Base-by-base conservation (phyloP, 2,797 vertebrate genomes). In the Manis javanica region DNA sequence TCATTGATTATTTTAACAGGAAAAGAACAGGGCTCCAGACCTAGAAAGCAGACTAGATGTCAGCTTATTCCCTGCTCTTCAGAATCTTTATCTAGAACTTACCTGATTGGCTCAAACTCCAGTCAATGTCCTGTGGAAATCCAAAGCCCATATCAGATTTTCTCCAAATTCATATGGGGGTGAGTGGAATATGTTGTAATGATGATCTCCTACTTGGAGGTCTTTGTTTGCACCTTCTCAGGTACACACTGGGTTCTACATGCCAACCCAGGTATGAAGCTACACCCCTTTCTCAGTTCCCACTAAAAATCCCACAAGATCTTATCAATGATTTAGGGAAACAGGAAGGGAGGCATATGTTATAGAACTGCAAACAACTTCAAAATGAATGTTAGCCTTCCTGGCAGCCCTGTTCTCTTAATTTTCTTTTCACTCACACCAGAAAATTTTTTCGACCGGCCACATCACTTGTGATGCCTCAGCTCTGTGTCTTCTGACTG, bases 1-100 rank as follows among this genome's bases (percentile, higher is more conserved):
- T 37, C 23, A 89, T 87, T 91, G 93, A 91, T 78, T 96, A 96
- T 95, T 97, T 94, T 91, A 94, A 51, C 87, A 85, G 63, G 37
- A 83, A 96, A 75, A 92, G 26, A 84, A 46, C 63, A 72, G 46
- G 18, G 57, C 55, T 61, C 24, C 34, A 79, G 63, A 91, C 51
- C 42, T 83, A 64, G 10, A 42, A 82, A 46, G 69, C 12, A 79
- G 55, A 16, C 66, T 89, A n/a, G 37, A 84, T 69, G 59, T 85
- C 57, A 71, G 42, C 42, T 96, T 37, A 39, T 3, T 68, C 51
- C 51, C 69, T 94, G 53, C 9, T 39, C 5, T 29, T 87, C 57
- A 84, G 42, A 92, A 91, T 84, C 34, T 77, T 78, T 66, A 81
- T 71, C 34, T 87, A 14, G 66, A 77, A 89, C 2, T 26, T 63